Percentiles rank a stretch among this genome's conserved stretches.
phyloP scores from a whole-genome alignment of 2,797 vertebrate genomes.

The Lacerta bilineata region DNA sequence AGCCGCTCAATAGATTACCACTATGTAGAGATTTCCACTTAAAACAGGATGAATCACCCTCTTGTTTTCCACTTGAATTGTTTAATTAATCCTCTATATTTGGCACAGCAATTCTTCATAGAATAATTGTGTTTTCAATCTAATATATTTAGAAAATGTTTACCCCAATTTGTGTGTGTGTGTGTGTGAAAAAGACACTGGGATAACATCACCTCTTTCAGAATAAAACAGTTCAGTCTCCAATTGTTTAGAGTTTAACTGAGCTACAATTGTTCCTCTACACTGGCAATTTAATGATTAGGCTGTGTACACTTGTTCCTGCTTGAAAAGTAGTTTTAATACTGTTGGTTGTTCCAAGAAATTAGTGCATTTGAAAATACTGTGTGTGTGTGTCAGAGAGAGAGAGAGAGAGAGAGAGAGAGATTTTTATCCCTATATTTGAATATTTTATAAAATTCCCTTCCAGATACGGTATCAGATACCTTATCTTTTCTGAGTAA shows the following conservation, averaged over 20 bases:
- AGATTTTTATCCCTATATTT: not conserved
- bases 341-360: not conserved
- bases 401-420: too few relatives aligned
- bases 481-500: not conserved
- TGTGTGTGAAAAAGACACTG: not conserved
- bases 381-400: not conserved
- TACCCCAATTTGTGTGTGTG: not conserved
- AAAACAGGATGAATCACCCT: conserved; percentile 45
- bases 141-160: conserved; percentile 35
- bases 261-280: conserved; percentile 6
- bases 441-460: not conserved
- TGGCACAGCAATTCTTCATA: conserved; percentile 36
- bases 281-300: conserved; percentile 24
- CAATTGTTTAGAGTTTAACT: conserved; percentile 12
- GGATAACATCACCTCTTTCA: conserved; percentile 14
- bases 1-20: conserved; percentile 40
- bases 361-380: not conserved
- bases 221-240: conserved; percentile 21
- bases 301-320: not conserved
- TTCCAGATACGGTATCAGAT: not conserved
- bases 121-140: conserved; percentile 20
- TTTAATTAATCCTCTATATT: conserved; percentile 45
- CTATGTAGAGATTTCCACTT: conserved; percentile 2
- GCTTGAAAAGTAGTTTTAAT: conserved; percentile 11
- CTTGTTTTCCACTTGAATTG: conserved; percentile 27